Conservation (phyloP, 1,140 invertebrate species). For the Lerema accius region DNA sequence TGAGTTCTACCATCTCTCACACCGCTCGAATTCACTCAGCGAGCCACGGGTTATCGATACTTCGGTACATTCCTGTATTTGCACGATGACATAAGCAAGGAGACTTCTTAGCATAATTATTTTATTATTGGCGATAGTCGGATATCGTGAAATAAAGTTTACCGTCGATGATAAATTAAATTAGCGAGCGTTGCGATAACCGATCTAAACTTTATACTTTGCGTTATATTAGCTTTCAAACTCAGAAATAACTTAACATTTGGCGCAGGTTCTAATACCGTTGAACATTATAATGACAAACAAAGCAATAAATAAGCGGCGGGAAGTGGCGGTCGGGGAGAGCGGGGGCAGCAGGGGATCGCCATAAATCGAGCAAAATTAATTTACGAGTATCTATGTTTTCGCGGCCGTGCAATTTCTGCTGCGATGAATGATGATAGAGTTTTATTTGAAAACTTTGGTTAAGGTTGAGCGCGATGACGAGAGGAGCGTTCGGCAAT, state of each 20-base stretch:
- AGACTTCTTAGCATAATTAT: no score
- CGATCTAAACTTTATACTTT: no score
- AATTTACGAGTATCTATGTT: conserved; percentile 39
- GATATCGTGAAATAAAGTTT: no score
- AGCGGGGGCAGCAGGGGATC: background rate
- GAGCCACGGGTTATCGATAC: no score
- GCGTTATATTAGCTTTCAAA: background rate
- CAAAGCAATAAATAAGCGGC: conserved; percentile 30
- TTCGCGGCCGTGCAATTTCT: conserved; percentile 35
- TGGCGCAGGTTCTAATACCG: background rate
- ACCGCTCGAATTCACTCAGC: no score
- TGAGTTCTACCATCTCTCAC: no score
- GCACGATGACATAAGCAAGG: no score
- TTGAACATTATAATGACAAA: conserved; percentile 11
- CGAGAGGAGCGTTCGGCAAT: background rate
- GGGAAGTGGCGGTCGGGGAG: conserved; percentile 2
- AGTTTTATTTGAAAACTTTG: conserved; percentile 40
- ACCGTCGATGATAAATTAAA: no score
- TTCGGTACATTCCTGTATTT: no score
- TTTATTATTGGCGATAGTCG: no score
- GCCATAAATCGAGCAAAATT: conserved; percentile 37
- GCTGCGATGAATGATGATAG: conserved; percentile 38
- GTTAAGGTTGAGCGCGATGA: background rate
- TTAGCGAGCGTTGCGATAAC: no score
- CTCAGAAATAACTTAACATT: background rate